Base-by-base conservation (phyloP, 2,888 invertebrate species). In the Sussaba pulchella region DNA sequence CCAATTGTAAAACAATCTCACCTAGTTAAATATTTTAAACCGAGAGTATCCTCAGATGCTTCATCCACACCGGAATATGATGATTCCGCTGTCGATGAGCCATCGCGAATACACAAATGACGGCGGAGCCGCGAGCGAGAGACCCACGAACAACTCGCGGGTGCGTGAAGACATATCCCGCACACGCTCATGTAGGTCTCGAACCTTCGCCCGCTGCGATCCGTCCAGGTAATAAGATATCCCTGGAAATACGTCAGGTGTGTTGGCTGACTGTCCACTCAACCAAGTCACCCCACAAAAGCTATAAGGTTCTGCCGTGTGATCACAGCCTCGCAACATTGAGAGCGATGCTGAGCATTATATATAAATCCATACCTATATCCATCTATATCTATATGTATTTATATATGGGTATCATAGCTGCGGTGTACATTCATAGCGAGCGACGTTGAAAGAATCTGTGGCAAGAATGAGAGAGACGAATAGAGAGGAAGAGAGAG, bases 201-300 rank as follows among this genome's bases (percentile, higher is more conserved):
- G 77, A 43, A 26, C 36, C 21, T n/a, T 39, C 39, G 70, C 73
- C 54, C 57, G 75, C 31, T 52, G 31, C 19, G 8, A 47, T 17
- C 36, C 67, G 63, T 61, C 82, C 84, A 75, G 86, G 91, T 90
- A 91, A 91, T 90, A 89, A 91, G 90, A 91, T 91, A 91, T 87
- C 87, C 90, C 89, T 91, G 90, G 91, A 89, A 91, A 90, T 87
- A 85, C 87, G 85, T 89, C 86, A 86, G 86, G 82, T 86, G n/a
- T n/a, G 84, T 69, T 85, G 52, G 52, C 24, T 36, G 84, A 83
- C 85, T 84, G 73, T 83, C 83, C 81, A 57, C 81, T 82, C 77
- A 64, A 75, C 75, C 73, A 52, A n/a, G 67, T 73, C 80, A 75
- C 72, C 82, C 73, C 61, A 71, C 71, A 74, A 78, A 47, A 72